Percentiles rank a stretch among this genome's conserved stretches.
phyloP scores from a whole-genome alignment of 2,888 invertebrate species.

The Mylabris sibirica region DNA sequence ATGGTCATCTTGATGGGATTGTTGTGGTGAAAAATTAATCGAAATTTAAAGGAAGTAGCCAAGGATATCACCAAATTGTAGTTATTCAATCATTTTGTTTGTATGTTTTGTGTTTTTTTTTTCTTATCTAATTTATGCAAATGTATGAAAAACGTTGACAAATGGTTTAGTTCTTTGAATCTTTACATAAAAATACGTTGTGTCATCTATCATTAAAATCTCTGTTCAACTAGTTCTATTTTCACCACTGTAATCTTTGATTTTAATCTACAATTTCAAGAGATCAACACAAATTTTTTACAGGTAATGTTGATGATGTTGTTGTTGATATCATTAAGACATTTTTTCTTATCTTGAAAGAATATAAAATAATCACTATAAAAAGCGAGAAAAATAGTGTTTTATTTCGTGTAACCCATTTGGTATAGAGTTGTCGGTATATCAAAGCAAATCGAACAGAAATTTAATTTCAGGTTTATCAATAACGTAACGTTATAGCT shows the following conservation, averaged over 20 bases:
- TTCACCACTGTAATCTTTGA: background rate
- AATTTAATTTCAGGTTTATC: too few species aligned
- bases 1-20: conserved; percentile 2
- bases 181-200: background rate
- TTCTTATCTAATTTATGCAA: background rate
- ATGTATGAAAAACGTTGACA: background rate
- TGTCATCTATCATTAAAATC: background rate
- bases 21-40: background rate
- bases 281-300: background rate
- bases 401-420: too few species aligned
- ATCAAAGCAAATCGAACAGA: too few species aligned
- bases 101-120: background rate
- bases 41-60: background rate
- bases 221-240: background rate
- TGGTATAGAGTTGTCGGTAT: too few species aligned
- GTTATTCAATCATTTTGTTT: background rate
- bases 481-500: background rate
- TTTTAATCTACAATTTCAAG: background rate
- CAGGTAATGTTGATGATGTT: too few species aligned
- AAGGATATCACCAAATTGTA: conserved; percentile 6
- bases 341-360: too few species aligned
- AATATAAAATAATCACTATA: too few species aligned
- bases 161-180: background rate
- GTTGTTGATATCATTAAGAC: too few species aligned
- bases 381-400: too few species aligned